Evolutionary conservation across 2,888 invertebrate species (phyloP), one percentile per base, ranked within the genome.

Genomic region (Tyria jacobaeae): DNA sequence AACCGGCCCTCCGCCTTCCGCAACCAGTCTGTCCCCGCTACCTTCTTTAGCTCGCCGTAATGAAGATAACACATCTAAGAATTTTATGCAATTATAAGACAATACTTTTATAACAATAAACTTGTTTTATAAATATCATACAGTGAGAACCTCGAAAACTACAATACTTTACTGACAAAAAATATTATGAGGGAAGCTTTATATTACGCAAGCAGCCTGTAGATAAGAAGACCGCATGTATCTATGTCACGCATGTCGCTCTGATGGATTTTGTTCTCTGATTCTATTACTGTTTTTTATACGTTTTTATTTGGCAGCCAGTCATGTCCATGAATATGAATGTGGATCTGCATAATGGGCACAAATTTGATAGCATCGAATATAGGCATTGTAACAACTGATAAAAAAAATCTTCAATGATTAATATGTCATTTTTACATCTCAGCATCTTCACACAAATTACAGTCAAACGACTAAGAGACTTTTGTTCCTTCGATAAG

Each of bases 241-340:
- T 83, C 80, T 79, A 80, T 80, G 84, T 85, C 85, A 82, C 75
- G 69, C 76, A 75, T 83, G 89, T 87, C 89, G 86, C 69, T 64
- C 77, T 90, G 91, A 91, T 90, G 91, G 89, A 90, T 91, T 89
- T 89, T 89, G 87, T 89, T 90, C 81, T 83, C 88, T 88, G 90
- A 91, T 91, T 91, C 87, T 91, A 91, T 91, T 91, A 87, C 84
- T 78, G 78, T 90, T 89, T 89, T 91, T 90, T 91, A 84, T 88
- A 89, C 84, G 80, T 78, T 89, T 91, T 89, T 91, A 85, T 88
- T 88, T 84, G 82, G 74, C 79, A 56, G 71, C 63, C 67, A 61
- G 64, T 73, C 74, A 71, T 75, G 73, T 64, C 81, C 76, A 89
- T 89, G 89, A 88, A 88, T 89, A 85, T 85, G 83, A 86, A 88